phyloP scores from a whole-genome alignment of 1,140 invertebrate species.

The Drosophila subpulchrella region DNA sequence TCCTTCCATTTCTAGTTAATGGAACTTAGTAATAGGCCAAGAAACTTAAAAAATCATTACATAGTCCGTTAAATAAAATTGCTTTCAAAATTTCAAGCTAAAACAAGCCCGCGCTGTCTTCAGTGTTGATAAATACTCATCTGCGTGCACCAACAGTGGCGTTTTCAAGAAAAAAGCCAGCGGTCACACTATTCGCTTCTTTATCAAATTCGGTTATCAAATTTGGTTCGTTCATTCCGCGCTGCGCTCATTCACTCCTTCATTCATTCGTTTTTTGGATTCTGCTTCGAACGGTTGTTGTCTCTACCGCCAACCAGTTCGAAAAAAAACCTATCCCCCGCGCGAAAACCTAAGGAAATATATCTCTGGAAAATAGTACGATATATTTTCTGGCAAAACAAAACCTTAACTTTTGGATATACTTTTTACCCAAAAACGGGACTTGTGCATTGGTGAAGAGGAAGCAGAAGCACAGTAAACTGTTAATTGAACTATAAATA shows the following conservation, averaged over 20 bases:
- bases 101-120: not conserved
- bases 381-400: not conserved
- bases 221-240: slow-evolving; percentile 8
- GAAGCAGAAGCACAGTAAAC: not conserved
- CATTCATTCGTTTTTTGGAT: slow-evolving; percentile 9
- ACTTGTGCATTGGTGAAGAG: not conserved
- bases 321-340: not conserved
- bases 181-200: slow-evolving; percentile 1
- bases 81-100: not conserved
- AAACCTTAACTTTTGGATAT: not conserved
- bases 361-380: not conserved
- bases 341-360: not conserved
- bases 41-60: too few species aligned
- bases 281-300: slow-evolving; percentile 14
- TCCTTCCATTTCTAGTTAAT: too few species aligned
- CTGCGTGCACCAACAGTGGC: not conserved
- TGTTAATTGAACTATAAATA: slow-evolving; percentile 22
- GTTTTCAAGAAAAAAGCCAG: not conserved
- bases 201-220: slow-evolving; percentile 14
- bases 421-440: not conserved
- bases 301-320: slow-evolving; percentile 6
- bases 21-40: too few species aligned
- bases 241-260: not conserved
- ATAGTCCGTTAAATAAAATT: too few species aligned
- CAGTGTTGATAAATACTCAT: not conserved